Evolutionary conservation across 2,113 vertebrate species (phyloP), one percentile per base, ranked within the genome.

Genomic region (Microcebus ravelobensis): DNA sequence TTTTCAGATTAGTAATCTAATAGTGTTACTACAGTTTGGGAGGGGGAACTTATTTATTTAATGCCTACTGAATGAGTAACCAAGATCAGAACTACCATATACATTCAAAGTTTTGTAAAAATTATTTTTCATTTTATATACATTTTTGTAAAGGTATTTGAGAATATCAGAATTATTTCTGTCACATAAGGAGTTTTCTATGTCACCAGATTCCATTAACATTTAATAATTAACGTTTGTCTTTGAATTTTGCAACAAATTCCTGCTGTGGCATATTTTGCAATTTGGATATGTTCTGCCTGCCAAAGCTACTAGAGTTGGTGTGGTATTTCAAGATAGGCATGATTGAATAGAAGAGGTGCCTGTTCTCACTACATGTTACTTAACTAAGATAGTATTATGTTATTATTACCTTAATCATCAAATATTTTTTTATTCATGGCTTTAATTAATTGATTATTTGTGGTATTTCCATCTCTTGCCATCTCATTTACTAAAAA

Each of bases 221-320:
- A 88, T 87, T 97, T 96, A 85, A 90, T 87, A 82, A 63, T 87
- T 90, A 84, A 92, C 61, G 71, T 89, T 48, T 36, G 52, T 82
- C 55, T 52, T 50, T 94, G 36, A 83, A 87, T 95, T 95, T 87
- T 93, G 5, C 79, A 87, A 91, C 61, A 90, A 76, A 91, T 86
- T 65, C n/a, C 68, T 93, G 31, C 14, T 67, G 20, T 73, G 55
- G 55, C n/a, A 27, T 52, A 59, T 61, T 61, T 82, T 77, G 29
- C 14, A 57, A 21, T 79, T 77, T 91, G 63, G 42, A 87, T 55
- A 71, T 95, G 6, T 83, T 82, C 76, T 95, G 36, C 25, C 76
- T 95, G 36, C 25, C 67, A 83, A 79, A 95, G 57, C 42, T 92
- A 18, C 77, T 82, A 90, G 91, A 77, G 39, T 68, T 68, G 23